phyloP scores from a whole-genome alignment of 1,140 invertebrate species.

The Brachionus calyciflorus region DNA sequence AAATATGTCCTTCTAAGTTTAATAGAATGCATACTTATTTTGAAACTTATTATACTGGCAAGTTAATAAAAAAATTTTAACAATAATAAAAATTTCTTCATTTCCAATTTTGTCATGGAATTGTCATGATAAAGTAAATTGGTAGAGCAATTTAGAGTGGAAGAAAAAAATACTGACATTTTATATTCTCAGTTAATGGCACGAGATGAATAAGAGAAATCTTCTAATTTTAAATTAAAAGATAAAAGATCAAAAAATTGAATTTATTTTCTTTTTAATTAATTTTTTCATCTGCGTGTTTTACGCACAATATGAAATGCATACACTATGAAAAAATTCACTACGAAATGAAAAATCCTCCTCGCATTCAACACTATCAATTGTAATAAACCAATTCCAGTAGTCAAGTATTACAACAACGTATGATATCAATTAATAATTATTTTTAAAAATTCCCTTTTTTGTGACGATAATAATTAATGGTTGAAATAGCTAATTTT shows the following conservation, averaged over 20 bases:
- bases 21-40: not conserved
- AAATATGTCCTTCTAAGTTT: not conserved
- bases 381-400: too few species aligned
- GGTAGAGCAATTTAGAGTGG: not conserved
- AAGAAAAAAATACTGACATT: constrained; percentile 1
- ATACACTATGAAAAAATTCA: not conserved
- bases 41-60: constrained; percentile 2
- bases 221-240: too few species aligned
- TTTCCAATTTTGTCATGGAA: constrained; percentile 2
- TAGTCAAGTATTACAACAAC: too few species aligned
- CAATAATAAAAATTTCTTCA: not conserved
- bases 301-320: not conserved
- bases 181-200: too few species aligned
- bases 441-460: too few species aligned
- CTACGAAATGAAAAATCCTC: not conserved
- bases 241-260: not conserved
- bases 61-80: not conserved
- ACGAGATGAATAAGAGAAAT: too few species aligned
- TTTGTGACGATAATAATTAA: too few species aligned
- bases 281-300: not conserved
- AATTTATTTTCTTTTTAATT: too few species aligned
- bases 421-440: too few species aligned
- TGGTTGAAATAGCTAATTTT: too few species aligned
- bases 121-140: not conserved
- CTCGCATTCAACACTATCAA: too few species aligned